These are phyloP conservation scores for Henricia sp. DNA, from an alignment of 53 echinoderm and acorn worm genomes.

Conservation along the genomic window DNA sequence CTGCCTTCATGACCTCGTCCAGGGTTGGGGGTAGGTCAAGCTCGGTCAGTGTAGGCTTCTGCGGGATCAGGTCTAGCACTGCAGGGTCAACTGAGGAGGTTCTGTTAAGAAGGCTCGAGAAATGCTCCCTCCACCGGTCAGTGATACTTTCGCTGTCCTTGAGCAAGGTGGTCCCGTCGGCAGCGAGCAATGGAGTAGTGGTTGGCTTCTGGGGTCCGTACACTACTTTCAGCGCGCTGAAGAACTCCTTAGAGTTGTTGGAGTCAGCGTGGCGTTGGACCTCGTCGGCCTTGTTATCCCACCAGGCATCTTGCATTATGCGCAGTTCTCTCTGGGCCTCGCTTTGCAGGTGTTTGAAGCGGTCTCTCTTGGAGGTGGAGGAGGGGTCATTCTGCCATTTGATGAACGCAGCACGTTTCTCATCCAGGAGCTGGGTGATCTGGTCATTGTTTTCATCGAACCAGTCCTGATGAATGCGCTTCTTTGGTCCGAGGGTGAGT, in stretches of 20 bases:
- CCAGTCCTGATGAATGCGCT: conserved; percentile 12
- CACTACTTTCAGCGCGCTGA: background rate
- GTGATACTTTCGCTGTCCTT: background rate
- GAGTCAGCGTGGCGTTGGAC: background rate
- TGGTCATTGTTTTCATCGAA: conserved; percentile 8
- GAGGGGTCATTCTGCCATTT: background rate
- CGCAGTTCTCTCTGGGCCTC: conserved; percentile 1
- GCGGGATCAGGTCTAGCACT: background rate
- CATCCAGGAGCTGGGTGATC: background rate
- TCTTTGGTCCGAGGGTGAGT: background rate
- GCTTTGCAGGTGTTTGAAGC: background rate
- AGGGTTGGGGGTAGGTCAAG: background rate
- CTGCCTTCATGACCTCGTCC: background rate
- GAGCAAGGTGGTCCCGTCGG: background rate
- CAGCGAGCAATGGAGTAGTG: background rate
- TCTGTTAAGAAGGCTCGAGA: conserved; percentile 10
- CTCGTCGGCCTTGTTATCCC: background rate
- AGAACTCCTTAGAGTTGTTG: background rate
- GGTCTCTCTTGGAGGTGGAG: background rate
- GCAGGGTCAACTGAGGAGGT: background rate
- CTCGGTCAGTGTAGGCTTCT: background rate
- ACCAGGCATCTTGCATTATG: conserved; percentile 12
- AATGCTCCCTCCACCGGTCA: conserved; percentile 4
- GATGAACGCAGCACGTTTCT: background rate
- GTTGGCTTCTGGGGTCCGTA: conserved; percentile 3